Conservation (phyloP, 2,888 invertebrate species). For the Perithous albicinctus region DNA sequence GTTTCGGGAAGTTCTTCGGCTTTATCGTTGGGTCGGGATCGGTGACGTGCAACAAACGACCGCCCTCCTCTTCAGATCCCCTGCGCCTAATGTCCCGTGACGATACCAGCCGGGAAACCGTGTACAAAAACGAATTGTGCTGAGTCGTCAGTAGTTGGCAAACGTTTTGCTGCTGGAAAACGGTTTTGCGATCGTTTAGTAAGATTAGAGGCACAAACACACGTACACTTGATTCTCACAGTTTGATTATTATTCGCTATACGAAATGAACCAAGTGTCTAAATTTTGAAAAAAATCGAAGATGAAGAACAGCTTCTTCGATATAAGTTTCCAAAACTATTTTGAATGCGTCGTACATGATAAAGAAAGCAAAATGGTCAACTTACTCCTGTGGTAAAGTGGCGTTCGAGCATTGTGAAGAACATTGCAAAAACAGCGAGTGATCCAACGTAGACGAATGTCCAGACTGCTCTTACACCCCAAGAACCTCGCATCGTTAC, state of each 20-base stretch:
- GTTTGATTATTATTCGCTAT: too few relatives aligned
- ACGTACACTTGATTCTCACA: too few relatives aligned
- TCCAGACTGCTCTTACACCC: slow-evolving; percentile 87
- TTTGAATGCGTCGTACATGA: neutral
- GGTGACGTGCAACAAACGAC: slow-evolving; percentile 80
- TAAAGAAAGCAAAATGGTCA: slow-evolving; percentile 72
- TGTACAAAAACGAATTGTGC: slow-evolving; percentile 84
- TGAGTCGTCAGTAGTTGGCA: slow-evolving; percentile 79
- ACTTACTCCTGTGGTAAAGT: slow-evolving; percentile 80
- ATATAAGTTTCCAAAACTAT: too few relatives aligned
- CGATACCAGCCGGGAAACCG: slow-evolving; percentile 86
- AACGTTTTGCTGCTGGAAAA: slow-evolving; percentile 77
- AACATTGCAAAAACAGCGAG: slow-evolving; percentile 86
- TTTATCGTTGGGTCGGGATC: slow-evolving; percentile 81
- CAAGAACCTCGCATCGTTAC: slow-evolving; percentile 81
- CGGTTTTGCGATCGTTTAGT: neutral
- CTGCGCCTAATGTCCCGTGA: slow-evolving; percentile 83
- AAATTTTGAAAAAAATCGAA: too few relatives aligned
- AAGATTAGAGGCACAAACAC: slow-evolving; percentile 59
- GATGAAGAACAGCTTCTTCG: too few relatives aligned
- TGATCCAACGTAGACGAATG: slow-evolving; percentile 86
- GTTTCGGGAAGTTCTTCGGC: slow-evolving; percentile 80
- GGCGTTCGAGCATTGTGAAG: slow-evolving; percentile 85
- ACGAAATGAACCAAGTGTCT: too few relatives aligned
- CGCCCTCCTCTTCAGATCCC: slow-evolving; percentile 79